Conservation (phyloP, 2,797 vertebrate species). For the Myotis myotis region DNA sequence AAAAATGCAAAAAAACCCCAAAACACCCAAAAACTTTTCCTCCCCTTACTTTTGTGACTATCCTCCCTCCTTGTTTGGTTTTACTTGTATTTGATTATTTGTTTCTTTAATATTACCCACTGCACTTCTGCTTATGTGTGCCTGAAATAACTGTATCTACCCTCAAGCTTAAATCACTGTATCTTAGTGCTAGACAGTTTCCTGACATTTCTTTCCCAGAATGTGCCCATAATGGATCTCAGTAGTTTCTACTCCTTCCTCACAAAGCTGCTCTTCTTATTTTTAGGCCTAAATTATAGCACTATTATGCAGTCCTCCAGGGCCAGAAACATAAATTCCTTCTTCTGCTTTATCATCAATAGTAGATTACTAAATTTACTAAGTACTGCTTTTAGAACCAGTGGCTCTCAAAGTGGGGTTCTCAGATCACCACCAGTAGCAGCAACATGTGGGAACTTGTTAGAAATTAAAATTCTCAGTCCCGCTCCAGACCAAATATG, state of each 20-base stretch:
- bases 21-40: neutral
- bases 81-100: neutral
- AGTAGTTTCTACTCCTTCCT: slow-evolving; percentile 9
- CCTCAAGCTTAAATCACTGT: neutral
- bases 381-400: neutral
- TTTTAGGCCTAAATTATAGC: neutral
- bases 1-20: no score
- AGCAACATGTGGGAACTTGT: neutral
- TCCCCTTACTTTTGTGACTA: neutral
- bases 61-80: neutral
- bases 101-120: neutral
- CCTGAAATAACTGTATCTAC: neutral
- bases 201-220: neutral
- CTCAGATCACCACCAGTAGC: neutral
- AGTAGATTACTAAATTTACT: neutral
- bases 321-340: neutral
- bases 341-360: neutral
- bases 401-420: neutral
- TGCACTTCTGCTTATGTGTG: neutral
- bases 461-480: neutral
- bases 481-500: neutral
- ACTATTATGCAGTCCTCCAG: neutral
- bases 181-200: neutral
- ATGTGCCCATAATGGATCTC: neutral
- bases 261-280: neutral